Conservation (phyloP, 2,113 vertebrate genomes). For the Madoqua kirkii region DNA sequence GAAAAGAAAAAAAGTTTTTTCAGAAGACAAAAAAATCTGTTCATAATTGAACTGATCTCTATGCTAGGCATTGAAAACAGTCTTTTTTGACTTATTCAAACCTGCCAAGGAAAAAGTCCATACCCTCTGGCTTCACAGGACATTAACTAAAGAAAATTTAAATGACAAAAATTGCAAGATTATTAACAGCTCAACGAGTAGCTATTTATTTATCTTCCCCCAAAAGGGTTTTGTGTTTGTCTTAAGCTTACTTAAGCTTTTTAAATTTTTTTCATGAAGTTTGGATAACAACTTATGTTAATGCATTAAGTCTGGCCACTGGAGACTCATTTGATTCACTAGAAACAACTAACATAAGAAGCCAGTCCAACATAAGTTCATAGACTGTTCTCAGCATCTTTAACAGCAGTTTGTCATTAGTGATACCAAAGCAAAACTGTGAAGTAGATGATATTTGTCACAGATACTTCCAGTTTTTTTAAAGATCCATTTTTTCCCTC, state of each 20-base stretch:
- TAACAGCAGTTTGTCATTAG: not conserved
- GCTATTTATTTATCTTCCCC: not conserved
- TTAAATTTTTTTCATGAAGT: not conserved
- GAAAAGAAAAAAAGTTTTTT: conserved; percentile 18
- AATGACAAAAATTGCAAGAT: not conserved
- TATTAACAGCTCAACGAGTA: not conserved
- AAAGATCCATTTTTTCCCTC: not conserved
- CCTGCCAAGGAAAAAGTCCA: not conserved
- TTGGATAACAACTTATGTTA: not conserved
- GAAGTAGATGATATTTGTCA: not conserved
- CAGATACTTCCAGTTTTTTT: not conserved
- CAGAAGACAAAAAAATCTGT: not conserved
- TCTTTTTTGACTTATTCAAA: not conserved
- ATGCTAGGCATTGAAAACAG: not conserved
- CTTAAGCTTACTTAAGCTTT: conserved; percentile 27
- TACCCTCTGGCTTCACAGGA: not conserved
- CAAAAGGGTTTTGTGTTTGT: not conserved
- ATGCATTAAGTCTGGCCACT: not conserved
- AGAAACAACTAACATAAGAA: not conserved
- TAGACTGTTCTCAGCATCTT: not conserved
- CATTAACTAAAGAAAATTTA: not conserved
- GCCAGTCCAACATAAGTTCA: not conserved
- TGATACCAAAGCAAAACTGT: not conserved
- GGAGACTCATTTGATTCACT: not conserved
- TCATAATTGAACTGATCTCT: not conserved